Evolutionary conservation across 2,888 invertebrate species (phyloP).

Genomic region (Loripinus fragilis): DNA sequence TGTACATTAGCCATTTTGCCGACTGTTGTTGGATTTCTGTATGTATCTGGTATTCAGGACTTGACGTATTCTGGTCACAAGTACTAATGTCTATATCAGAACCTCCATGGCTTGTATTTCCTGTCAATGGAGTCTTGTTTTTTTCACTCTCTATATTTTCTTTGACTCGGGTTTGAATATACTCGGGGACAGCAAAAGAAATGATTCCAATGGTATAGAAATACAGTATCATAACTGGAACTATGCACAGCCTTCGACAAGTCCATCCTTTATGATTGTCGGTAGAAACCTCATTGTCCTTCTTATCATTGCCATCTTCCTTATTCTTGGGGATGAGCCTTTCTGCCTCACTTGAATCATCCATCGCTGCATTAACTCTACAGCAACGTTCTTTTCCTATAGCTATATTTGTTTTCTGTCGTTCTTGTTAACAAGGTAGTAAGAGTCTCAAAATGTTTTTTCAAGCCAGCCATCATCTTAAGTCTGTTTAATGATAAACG

Average conservation of each 20-base stretch:
- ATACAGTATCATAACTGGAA: conserved; percentile 38
- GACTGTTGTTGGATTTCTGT: conserved; percentile 44
- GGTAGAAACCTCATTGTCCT: too few relatives aligned
- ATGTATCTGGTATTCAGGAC: conserved; percentile 25
- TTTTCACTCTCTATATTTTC: background rate
- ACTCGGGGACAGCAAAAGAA: conserved; percentile 41
- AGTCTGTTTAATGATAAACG: too few relatives aligned
- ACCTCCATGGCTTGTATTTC: background rate
- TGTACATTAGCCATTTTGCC: conserved; percentile 45
- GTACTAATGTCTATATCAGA: background rate
- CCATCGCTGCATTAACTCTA: too few relatives aligned
- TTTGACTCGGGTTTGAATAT: conserved; percentile 31
- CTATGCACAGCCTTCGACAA: conserved; percentile 8
- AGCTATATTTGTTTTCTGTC: too few relatives aligned
- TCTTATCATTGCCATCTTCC: too few relatives aligned
- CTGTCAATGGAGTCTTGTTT: background rate
- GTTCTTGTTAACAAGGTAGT: too few relatives aligned
- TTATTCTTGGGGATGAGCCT: too few relatives aligned
- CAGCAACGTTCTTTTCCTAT: too few relatives aligned
- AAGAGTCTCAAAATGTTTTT: too few relatives aligned
- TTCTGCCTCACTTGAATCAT: too few relatives aligned
- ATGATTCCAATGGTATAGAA: conserved; percentile 30
- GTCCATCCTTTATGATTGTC: conserved; percentile 21
- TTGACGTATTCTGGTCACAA: conserved; percentile 17
- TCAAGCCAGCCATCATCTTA: too few relatives aligned